Evolutionary conservation across 2,888 invertebrate genomes (phyloP), one percentile per base, ranked within the genome.

Genomic region (Leptothorax acervorum): DNA sequence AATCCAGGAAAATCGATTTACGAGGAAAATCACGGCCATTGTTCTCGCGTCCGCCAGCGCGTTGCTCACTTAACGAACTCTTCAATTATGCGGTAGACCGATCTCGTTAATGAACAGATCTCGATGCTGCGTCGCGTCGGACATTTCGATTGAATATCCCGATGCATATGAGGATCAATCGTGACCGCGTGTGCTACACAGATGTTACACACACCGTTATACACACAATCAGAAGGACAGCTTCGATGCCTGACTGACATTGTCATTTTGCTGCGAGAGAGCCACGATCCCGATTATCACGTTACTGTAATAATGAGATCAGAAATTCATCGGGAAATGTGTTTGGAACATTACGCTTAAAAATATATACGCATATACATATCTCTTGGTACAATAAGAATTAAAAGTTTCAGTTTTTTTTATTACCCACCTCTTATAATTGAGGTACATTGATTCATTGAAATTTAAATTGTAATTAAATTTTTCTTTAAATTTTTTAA

Each of bases 31-130:
- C 55, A 65, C 42, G 74, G n/a, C 82, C 48, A 82, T 82, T 75
- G 74, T 75, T 75, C 60, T 82, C 76, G 63, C 75, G 82, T 42
- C 15, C 51, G 51, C 53, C 60, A 39, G 2, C 23, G 51, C 75
- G 63, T 28, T 82, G 82, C 53, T 75, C 82, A 71, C 55, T 82
- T 82, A 75, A 82, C 82, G 75, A 82, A 82, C 82, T 74, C 82
- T 82, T 82, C 76, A 74, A 82, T 82, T 75, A 82, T 82, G 82
- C 63, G 82, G 82, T 82, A 81, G 79, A 81, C 75, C 82, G 82
- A 82, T 81, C 79, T 81, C 79, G 79, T 81, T 81, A 82, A 82
- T 75, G 53, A 75, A 84, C 65, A 82, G 82, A 66, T 84, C 82
- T 66, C 73, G 75, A 75, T 65, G 65, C 23, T 12, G 81, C 31